Evolutionary conservation across 2,888 invertebrate genomes (phyloP), one percentile per base, ranked within the genome.

Genomic region (Agrotis ipsilon): DNA sequence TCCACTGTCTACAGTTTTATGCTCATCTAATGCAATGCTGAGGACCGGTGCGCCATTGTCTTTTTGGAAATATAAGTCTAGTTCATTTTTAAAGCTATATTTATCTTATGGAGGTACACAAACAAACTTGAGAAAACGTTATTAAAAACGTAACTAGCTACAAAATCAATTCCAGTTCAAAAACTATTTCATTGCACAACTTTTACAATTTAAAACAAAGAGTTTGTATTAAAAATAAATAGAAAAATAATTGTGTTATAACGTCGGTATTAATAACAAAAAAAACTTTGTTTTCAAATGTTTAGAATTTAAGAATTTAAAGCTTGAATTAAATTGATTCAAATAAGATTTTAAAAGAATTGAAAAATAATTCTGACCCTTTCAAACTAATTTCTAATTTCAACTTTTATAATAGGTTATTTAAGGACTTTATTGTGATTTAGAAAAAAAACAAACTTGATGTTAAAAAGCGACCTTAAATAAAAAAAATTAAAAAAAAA

Each of bases 141-240:
- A 64, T 27, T 73, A 61, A 79, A 72, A 65, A 32, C 57, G 18
- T 61, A 61, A 49, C 24, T 68, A 14, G 16, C 1, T 51, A 66
- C n/a, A 60, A 63, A 68, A 55, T 65, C 57, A 68, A 67, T 51
- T 68, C 43, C n/a, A 80, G 54, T 63, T 60, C 1, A 4, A 45
- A 27, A 77, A 67, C 62, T 51, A 32, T 68, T 79, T 66, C 21
- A 52, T 48, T 68, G 51, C 13, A 19, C 6, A 60, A 75, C 58
- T 75, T 74, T 61, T 63, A 54, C 21, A 74, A 46, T 74, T 76
- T 67, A 32, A 46, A 65, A 72, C 21, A 5, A 46, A 27, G 18
- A 19, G 24, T 52, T 64, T 51, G 21, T 59, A 21, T 49, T 46
- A 21, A 11, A 48, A 57, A 18, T 32, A 1, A 57, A 27, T 19